Base-by-base conservation (phyloP, 2,113 vertebrate genomes). In the Syrrhaptes paradoxus region DNA sequence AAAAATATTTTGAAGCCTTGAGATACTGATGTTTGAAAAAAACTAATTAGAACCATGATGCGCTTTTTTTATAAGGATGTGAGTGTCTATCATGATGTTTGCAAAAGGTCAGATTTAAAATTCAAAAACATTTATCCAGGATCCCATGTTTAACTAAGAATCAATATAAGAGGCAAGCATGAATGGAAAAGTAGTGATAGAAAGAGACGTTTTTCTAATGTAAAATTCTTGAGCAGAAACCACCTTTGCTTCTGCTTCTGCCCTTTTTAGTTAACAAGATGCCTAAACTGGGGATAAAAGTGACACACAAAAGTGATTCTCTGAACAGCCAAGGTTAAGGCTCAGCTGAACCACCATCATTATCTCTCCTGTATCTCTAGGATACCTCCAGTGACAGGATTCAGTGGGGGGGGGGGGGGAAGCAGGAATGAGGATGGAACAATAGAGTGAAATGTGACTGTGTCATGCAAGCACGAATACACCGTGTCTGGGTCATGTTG, bases 1-100 rank as follows among this genome's bases (percentile, higher is more conserved):
- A 82, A 82, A 94, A 89, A 41, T 90, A 93, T 93, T 95, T 80
- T 85, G 46, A 89, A 93, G 28, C 22, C 46, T 66, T 91, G 48
- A 91, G 51, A 85, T 90, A 76, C 0, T 62, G 67, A 77, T 71
- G 58, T 80, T 96, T 90, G 46, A 79, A 87, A 87, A 96, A 85
- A 73, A 6, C 12, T 83, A 95, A 93, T 85, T 85, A 76, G 79
- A 95, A 89, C 43, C 55, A 48, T 54, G 29, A 19, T 77, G 29
- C 7, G 29, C 7, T 2, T 54, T 91, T 93, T 89, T 85, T 36
- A 21, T 82, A 82, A 72, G 62, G 52, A 68, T 91, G 52, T 49
- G n/a, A 65, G 61, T 92, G 81, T 72, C 80, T 72, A 29, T 34
- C 49, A 34, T 7, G 54, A 34, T 73, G 58, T 25, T 86, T 81